phyloP scores from a whole-genome alignment of 2,797 vertebrate genomes.

The Acestrorhynchus altus region DNA sequence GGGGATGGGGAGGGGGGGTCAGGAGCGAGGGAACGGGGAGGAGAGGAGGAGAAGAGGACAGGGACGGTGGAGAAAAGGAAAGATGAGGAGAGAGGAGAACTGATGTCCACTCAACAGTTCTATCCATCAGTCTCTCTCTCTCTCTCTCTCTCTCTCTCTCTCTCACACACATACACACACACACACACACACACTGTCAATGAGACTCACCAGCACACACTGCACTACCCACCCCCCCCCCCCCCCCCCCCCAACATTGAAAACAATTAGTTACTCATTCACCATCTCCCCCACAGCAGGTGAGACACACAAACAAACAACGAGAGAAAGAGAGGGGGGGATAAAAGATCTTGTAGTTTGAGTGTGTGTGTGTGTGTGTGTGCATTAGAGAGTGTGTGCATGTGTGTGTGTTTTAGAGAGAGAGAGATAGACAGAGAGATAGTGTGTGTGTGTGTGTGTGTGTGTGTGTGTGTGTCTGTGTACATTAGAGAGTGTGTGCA shows the following conservation, averaged over 20 bases:
- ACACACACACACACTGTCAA: too few species aligned
- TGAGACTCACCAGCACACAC: too few species aligned
- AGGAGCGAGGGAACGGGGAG: slow-evolving; percentile 36
- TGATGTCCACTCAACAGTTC: slow-evolving; percentile 67
- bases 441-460: too few species aligned
- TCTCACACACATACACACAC: neutral
- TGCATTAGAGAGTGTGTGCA: slow-evolving; percentile 22
- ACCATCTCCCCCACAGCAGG: slow-evolving; percentile 44
- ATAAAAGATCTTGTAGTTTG: too few species aligned
- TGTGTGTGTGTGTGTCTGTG: too few species aligned
- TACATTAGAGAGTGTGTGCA: neutral
- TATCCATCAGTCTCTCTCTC: slow-evolving; percentile 64
- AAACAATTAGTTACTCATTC: slow-evolving; percentile 47
- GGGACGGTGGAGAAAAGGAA: slow-evolving; percentile 60
- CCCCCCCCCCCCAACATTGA: slow-evolving; percentile 36
- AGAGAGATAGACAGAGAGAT: neutral
- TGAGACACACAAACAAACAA: slow-evolving; percentile 39
- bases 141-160: slow-evolving; percentile 38
- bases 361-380: neutral
- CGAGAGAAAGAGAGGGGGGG: neutral
- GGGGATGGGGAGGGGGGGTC: slow-evolving; percentile 53
- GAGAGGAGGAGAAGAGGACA: slow-evolving; percentile 48
- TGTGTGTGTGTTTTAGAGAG: too few species aligned
- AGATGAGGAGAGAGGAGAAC: slow-evolving; percentile 69
- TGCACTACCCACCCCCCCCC: neutral